A percentile compares a stretch with the other conserved stretches of the same genome.
phyloP scores from a whole-genome alignment of 2,113 vertebrate genomes.

The Ramphastos sulfuratus region DNA sequence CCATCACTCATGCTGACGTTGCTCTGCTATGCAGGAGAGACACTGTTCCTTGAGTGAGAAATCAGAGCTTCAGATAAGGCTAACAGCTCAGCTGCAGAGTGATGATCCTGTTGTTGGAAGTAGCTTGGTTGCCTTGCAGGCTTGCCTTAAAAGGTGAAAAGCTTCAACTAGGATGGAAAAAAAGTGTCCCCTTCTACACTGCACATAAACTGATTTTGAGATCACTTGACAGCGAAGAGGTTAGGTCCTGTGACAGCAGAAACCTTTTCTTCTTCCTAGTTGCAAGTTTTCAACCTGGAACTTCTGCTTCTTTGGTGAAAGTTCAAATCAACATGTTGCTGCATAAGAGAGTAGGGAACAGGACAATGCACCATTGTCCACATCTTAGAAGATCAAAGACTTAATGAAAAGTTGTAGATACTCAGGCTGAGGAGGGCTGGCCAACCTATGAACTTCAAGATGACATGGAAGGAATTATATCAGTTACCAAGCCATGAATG shows the following conservation, averaged over 20 bases:
- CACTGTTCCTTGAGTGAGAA: not conserved
- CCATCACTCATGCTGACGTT: not conserved
- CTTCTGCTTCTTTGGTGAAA: not conserved
- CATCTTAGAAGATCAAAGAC: not conserved
- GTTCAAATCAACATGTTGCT: not conserved
- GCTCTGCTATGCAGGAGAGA: not conserved
- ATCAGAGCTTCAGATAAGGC: not conserved
- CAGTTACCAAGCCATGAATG: not conserved
- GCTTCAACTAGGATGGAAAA: not conserved
- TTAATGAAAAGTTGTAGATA: not conserved
- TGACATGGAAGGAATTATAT: not conserved
- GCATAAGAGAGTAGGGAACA: not conserved
- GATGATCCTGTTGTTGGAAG: not conserved
- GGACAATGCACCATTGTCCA: not conserved
- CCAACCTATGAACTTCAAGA: not conserved
- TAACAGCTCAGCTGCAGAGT: not conserved
- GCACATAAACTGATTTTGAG: not conserved
- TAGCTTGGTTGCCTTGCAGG: not conserved
- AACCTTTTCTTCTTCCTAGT: not conserved
- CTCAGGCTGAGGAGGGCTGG: not conserved
- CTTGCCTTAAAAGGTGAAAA: not conserved
- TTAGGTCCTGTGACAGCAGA: not conserved
- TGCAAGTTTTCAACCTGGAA: not conserved
- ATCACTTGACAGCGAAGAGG: not conserved
- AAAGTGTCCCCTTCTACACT: not conserved